Conservation (phyloP, 1,140 invertebrate species). For the Heliconius eleuchia region DNA sequence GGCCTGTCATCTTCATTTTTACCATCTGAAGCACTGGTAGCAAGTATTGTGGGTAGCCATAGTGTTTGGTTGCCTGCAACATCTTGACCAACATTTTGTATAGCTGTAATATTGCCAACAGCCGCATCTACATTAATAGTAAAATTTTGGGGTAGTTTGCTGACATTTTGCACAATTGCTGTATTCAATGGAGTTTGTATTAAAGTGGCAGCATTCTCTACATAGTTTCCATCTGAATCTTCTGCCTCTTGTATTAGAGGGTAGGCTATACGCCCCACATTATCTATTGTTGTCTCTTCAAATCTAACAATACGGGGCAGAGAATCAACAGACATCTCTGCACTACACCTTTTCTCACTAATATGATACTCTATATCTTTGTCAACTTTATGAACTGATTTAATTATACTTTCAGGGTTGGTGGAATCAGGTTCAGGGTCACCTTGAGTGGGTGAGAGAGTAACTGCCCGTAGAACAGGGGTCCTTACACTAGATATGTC, state of each 20-base stretch:
- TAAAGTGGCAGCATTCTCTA: conserved; percentile 69
- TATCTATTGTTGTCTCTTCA: conserved; percentile 65
- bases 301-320: conserved; percentile 69
- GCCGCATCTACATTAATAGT: conserved; percentile 75
- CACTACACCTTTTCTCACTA: conserved; percentile 64
- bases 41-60: conserved; percentile 72
- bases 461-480: conserved; percentile 68
- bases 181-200: conserved; percentile 72
- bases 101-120: conserved; percentile 73
- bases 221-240: conserved; percentile 69
- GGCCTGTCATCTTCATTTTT: conserved; percentile 71
- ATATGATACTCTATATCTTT: conserved; percentile 73
- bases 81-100: conserved; percentile 77
- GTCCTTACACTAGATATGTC: conserved; percentile 70
- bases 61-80: conserved; percentile 72
- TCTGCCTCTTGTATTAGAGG: conserved; percentile 69
- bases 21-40: conserved; percentile 63
- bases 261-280: conserved; percentile 64
- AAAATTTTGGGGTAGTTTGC: conserved; percentile 76
- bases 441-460: conserved; percentile 62
- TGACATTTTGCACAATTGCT: conserved; percentile 75
- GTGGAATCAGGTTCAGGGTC: conserved; percentile 77
- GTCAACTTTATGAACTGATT: conserved; percentile 68
- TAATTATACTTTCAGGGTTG: conserved; percentile 74
- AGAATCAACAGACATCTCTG: conserved; percentile 70